Percentiles rank a stretch among this genome's conserved stretches.
phyloP scores from a whole-genome alignment of 2,888 invertebrate genomes.

The Phytoseiulus persimilis region DNA sequence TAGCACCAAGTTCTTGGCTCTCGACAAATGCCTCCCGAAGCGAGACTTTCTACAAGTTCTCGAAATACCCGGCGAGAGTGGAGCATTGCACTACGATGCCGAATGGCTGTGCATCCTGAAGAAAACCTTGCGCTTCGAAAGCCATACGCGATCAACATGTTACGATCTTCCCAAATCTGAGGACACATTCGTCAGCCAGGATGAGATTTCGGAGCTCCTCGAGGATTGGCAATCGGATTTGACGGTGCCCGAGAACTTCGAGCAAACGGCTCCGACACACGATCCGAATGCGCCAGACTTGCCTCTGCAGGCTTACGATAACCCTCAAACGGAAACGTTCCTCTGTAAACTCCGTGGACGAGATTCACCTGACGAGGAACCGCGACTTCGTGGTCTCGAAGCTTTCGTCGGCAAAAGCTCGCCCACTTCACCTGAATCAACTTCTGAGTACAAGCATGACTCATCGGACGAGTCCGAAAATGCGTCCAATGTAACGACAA shows the following conservation, averaged over 20 bases:
- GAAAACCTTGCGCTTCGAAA: slow-evolving; percentile 77
- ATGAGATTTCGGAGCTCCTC: neutral
- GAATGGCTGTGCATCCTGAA: slow-evolving; percentile 86
- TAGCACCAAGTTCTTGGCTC: slow-evolving; percentile 73
- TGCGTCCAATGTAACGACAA: neutral
- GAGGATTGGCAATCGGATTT: slow-evolving; percentile 61
- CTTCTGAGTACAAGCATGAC: neutral
- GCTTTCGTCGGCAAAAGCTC: slow-evolving; percentile 6
- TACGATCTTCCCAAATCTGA: slow-evolving; percentile 59
- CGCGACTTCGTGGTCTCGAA: neutral
- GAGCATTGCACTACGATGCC: slow-evolving; percentile 60
- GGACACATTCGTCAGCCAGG: slow-evolving; percentile 61
- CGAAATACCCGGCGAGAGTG: slow-evolving; percentile 43
- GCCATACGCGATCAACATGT: slow-evolving; percentile 60
- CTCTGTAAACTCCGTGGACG: neutral
- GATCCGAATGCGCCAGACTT: slow-evolving; percentile 41
- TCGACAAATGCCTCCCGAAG: slow-evolving; percentile 91
- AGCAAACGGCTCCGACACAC: slow-evolving; percentile 62
- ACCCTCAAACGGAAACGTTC: slow-evolving; percentile 6
- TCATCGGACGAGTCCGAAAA: neutral
- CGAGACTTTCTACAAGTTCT: slow-evolving; percentile 63
- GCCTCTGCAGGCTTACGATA: slow-evolving; percentile 15
- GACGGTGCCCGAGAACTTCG: slow-evolving; percentile 68
- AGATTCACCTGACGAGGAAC: neutral
- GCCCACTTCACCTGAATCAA: neutral